A percentile compares a stretch with the other conserved stretches of the same genome.
These are phyloP conservation scores for Leptatherina wallacei DNA, from an alignment of 2,797 vertebrate genomes.

Conservation along the genomic window DNA sequence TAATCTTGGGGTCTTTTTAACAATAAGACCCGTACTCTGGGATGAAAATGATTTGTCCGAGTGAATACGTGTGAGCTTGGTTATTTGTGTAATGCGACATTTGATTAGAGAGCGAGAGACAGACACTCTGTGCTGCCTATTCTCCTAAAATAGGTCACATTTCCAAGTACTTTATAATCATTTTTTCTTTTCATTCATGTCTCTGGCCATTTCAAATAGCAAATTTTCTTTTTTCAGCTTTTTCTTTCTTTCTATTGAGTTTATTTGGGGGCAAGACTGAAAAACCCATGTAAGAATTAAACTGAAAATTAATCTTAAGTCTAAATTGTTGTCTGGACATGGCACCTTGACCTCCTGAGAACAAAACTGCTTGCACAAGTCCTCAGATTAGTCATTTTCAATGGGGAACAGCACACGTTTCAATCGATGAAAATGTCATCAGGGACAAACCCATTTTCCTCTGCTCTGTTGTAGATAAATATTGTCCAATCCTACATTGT, in stretches of 20 bases:
- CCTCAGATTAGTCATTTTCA: constrained; percentile 80
- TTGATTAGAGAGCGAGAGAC: constrained; percentile 2
- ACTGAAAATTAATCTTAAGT: constrained; percentile 66
- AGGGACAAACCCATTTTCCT: constrained; percentile 82
- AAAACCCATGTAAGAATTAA: constrained; percentile 74
- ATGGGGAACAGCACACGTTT: constrained; percentile 69
- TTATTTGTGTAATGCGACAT: constrained; percentile 18
- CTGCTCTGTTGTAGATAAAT: constrained; percentile 79
- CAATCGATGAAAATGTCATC: constrained; percentile 86
- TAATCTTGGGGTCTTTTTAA: constrained; percentile 26
- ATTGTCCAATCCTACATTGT: constrained; percentile 73
- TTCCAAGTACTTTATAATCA: constrained; percentile 32
- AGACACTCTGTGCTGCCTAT: neutral
- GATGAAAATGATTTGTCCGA: constrained; percentile 30
- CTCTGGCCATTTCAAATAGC: constrained; percentile 24
- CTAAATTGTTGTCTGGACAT: constrained; percentile 67
- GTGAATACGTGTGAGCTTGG: constrained; percentile 4
- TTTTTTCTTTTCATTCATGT: constrained; percentile 33
- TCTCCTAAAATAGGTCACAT: constrained; percentile 30
- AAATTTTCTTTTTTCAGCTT: constrained; percentile 1
- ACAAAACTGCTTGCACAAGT: constrained; percentile 64
- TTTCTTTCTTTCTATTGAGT: constrained; percentile 1
- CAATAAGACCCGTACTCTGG: constrained; percentile 33
- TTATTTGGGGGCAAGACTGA: constrained; percentile 62
- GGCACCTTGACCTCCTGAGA: constrained; percentile 69